Evolutionary conservation across 2,797 vertebrate species (phyloP), one percentile per base, ranked within the genome.

Genomic region (Aulostomus chinensis): DNA sequence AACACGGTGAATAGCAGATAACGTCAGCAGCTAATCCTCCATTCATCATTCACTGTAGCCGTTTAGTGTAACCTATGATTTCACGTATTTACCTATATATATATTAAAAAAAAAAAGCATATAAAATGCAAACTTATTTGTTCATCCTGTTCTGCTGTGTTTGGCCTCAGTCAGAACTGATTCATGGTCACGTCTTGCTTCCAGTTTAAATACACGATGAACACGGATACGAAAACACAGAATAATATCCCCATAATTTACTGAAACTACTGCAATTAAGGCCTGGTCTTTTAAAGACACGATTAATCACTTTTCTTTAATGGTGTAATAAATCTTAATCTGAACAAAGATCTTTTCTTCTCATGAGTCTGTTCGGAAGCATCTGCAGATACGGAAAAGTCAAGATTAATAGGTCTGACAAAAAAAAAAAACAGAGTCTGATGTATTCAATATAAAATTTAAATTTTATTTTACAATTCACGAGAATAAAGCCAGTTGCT

Each of bases 291-390:
- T 73, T 11, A 58, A 12, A 42, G 62, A 42, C n/a, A 18, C 31
- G 45, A 48, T 43, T 26, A 28, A 73, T 78, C 42, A 37, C 52
- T 35, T 54, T 34, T 70, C 31, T 71, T 71, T 57, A 76, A 61
- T 36, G 13, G 10, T 60, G 29, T 43, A 68, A 75, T 81, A 66
- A 69, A 81, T 78, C 70, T 52, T 67, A 42, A 56, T 53, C 16
- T 30, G 17, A 51, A 63, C 32, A 51, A 40, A 11, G 33, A 4
- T 6, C 9, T 51, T 61, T 78, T 71, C 56, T 50, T 56, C 18
- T n/a, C 25, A 21, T 24, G 6, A 22, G 12, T 54, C 12, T 39
- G 9, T 40, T 36, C 17, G 49, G 6, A 50, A 58, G 58, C 2
- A 40, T 59, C 13, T 50, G 11, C 24, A 39, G 12, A 52, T 41